Conservation (phyloP, 1,140 invertebrate genomes). For the Euura saliciscinereae region DNA sequence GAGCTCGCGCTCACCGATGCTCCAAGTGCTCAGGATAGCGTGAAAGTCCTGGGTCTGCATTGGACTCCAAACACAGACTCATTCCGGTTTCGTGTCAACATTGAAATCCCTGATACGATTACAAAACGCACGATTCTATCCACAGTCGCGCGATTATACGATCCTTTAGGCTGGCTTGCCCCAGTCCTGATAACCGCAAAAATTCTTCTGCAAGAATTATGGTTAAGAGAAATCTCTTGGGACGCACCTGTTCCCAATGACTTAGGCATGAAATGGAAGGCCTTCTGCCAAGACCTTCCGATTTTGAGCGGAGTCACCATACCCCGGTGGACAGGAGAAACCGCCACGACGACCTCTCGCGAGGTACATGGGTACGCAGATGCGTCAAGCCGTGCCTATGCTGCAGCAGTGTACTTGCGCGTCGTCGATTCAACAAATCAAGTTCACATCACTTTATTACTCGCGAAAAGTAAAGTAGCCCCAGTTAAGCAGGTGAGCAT, state of each 20-base stretch:
- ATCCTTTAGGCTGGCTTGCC: no score
- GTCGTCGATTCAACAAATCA: neutral
- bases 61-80: no score
- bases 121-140: no score
- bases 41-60: no score
- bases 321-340: constrained; percentile 19
- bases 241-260: constrained; percentile 16
- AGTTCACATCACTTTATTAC: constrained; percentile 14
- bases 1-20: no score
- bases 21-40: no score
- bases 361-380: constrained; percentile 28
- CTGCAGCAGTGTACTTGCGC: constrained; percentile 23
- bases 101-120: no score
- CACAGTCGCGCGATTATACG: no score
- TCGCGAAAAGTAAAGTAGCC: constrained; percentile 30
- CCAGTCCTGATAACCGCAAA: no score
- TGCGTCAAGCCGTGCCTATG: constrained; percentile 24
- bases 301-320: constrained; percentile 8
- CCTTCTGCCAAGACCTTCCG: neutral
- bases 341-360: constrained; percentile 1
- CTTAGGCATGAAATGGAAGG: neutral
- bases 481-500: constrained; percentile 38
- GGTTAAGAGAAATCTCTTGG: neutral
- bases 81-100: neutral
- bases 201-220: constrained; percentile 30